These are phyloP conservation scores for Geodia barretti DNA, from an alignment of 37 sponge, comb jelly and placozoan genomes.

Conservation along the genomic window DNA sequence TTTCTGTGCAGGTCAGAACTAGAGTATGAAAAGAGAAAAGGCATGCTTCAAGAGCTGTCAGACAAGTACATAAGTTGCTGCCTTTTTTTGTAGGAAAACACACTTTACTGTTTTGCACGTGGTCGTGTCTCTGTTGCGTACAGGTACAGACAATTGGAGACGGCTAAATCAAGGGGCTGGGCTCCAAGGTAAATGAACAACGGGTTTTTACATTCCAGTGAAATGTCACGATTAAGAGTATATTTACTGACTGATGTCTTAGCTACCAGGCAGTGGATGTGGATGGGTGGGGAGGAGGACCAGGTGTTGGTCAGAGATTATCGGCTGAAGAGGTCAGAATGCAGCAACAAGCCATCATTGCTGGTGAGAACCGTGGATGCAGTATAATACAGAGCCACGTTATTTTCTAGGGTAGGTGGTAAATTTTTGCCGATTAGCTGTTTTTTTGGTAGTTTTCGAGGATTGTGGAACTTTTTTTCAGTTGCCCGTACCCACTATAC, in stretches of 20 bases:
- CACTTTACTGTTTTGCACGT: not conserved
- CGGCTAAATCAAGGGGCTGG: constrained; percentile 19
- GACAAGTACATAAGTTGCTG: constrained; percentile 35
- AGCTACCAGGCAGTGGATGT: not conserved
- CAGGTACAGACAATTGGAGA: constrained; percentile 33
- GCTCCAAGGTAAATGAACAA: constrained; percentile 9
- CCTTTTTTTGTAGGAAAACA: too few relatives aligned
- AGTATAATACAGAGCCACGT: too few relatives aligned
- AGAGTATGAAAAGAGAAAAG: constrained; percentile 33
- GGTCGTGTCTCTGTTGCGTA: not conserved
- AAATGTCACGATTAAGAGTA: too few relatives aligned
- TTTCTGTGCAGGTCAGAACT: constrained; percentile 18
- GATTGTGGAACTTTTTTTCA: too few relatives aligned
- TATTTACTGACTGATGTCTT: too few relatives aligned
- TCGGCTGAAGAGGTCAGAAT: constrained; percentile 30
- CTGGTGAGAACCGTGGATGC: constrained; percentile 32
- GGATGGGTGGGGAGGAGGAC: constrained; percentile 16
- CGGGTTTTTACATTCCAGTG: too few relatives aligned
- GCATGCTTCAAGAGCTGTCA: constrained; percentile 25
- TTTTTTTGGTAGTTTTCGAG: too few relatives aligned
- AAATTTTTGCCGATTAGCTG: too few relatives aligned
- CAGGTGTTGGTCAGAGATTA: constrained; percentile 26
- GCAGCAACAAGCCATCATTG: constrained; percentile 58
- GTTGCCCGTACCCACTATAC: too few relatives aligned
- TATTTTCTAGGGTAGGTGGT: too few relatives aligned